phyloP scores from a whole-genome alignment of 1,140 invertebrate genomes.

The Magallana ariakensis region DNA sequence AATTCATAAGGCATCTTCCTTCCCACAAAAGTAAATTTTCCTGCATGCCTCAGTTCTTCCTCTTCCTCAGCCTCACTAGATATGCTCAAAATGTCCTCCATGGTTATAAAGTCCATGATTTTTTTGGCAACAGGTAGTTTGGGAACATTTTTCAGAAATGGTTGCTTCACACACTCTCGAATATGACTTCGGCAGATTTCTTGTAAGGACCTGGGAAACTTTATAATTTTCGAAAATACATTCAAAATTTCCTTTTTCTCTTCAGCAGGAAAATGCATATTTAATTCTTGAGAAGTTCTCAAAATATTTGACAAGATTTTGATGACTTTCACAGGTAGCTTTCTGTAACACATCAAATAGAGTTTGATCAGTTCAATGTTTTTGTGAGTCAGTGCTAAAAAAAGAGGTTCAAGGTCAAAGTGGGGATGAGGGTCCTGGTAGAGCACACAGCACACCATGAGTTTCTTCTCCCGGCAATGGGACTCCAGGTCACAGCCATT shows the following conservation, averaged over 20 bases:
- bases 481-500: slow-evolving; percentile 74
- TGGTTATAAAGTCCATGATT: slow-evolving; percentile 71
- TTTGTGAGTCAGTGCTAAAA: slow-evolving; percentile 73
- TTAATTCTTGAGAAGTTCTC: slow-evolving; percentile 61
- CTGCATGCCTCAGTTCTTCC: slow-evolving; percentile 57
- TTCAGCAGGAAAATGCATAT: slow-evolving; percentile 61
- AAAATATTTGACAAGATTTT: slow-evolving; percentile 67
- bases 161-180: slow-evolving; percentile 62
- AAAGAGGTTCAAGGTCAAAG: slow-evolving; percentile 76
- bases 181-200: slow-evolving; percentile 68
- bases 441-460: slow-evolving; percentile 71
- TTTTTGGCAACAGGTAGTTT: slow-evolving; percentile 67
- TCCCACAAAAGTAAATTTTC: slow-evolving; percentile 41
- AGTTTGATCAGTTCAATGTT: slow-evolving; percentile 72
- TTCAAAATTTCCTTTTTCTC: slow-evolving; percentile 66
- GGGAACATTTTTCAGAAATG: slow-evolving; percentile 62
- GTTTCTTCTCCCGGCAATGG: slow-evolving; percentile 64
- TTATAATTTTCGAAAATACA: slow-evolving; percentile 63
- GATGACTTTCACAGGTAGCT: slow-evolving; percentile 61
- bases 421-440: slow-evolving; percentile 76
- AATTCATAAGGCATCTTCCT: slow-evolving; percentile 28
- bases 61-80: slow-evolving; percentile 52
- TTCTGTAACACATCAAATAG: slow-evolving; percentile 70
- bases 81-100: slow-evolving; percentile 60
- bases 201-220: slow-evolving; percentile 65